Evolutionary conservation across 1,140 invertebrate species (phyloP).

Genomic region (Sycophaga agraensis): DNA sequence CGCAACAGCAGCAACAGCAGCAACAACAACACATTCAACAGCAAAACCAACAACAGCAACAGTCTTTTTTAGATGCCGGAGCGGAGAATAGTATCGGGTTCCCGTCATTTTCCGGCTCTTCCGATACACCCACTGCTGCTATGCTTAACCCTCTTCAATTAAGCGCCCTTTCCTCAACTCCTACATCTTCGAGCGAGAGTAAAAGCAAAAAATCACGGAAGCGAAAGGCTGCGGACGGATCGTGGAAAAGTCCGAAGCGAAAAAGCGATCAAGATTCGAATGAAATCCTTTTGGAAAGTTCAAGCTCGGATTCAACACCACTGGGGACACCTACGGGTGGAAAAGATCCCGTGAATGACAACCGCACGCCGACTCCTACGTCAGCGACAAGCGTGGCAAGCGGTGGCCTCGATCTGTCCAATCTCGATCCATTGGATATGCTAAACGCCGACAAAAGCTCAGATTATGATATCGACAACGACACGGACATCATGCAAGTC

Average conservation of each 20-base stretch:
- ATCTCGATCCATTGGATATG: constrained; percentile 63
- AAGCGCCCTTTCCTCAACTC: constrained; percentile 38
- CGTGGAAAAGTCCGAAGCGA: constrained; percentile 59
- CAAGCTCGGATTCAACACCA: constrained; percentile 67
- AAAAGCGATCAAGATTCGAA: constrained; percentile 53
- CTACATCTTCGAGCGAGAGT: constrained; percentile 20
- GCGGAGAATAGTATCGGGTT: constrained; percentile 60
- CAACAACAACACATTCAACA: constrained; percentile 32
- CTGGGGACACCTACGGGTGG: constrained; percentile 61
- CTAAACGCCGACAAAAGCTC: constrained; percentile 58
- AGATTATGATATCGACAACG: constrained; percentile 64
- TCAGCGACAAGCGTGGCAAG: constrained; percentile 61
- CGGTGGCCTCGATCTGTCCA: constrained; percentile 67
- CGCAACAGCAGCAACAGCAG: constrained; percentile 47
- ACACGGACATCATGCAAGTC: constrained; percentile 57
- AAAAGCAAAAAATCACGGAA: constrained; percentile 50
- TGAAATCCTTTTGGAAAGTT: constrained; percentile 63
- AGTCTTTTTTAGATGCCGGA: constrained; percentile 61
- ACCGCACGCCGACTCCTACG: constrained; percentile 58
- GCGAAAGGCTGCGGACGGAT: constrained; percentile 55
- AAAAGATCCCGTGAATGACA: constrained; percentile 58
- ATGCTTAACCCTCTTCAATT: constrained; percentile 52
- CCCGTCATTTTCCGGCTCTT: constrained; percentile 58
- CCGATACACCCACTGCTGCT: constrained; percentile 51
- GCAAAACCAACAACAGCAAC: constrained; percentile 46